Conservation (phyloP, 2,113 vertebrate species). For the Peromyscus leucopus region DNA sequence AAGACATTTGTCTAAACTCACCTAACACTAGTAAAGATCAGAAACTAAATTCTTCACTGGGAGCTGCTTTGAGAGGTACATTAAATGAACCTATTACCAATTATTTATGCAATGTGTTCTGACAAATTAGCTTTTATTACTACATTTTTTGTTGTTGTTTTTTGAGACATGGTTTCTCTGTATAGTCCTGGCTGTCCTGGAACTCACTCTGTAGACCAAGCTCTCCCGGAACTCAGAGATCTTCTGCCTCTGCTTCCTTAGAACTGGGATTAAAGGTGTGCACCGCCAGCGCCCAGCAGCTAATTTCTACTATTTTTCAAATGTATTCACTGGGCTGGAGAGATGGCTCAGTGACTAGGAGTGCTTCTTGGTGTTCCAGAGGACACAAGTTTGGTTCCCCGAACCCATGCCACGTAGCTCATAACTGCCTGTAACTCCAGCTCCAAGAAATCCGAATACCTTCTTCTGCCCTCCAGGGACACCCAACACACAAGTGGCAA, state of each 20-base stretch:
- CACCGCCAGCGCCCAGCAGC: not conserved
- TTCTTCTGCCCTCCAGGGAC: not conserved
- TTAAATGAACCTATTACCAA: constrained; percentile 54
- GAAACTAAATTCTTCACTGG: constrained; percentile 59
- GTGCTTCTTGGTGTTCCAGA: not conserved
- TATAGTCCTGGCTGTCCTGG: not conserved
- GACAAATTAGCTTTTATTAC: constrained; percentile 49
- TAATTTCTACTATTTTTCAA: not conserved
- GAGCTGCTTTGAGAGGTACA: constrained; percentile 33
- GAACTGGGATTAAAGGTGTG: not conserved
- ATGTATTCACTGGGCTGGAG: not conserved
- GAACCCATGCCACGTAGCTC: not conserved
- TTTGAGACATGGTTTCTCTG: not conserved
- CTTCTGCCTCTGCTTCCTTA: not conserved
- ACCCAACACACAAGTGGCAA: not conserved
- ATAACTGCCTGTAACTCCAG: not conserved
- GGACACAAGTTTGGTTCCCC: not conserved
- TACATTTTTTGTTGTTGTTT: not conserved
- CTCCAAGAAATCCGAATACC: not conserved
- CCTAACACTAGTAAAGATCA: constrained; percentile 25
- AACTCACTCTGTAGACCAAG: not conserved
- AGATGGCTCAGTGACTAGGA: not conserved
- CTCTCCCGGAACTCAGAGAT: not conserved
- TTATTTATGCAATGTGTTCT: constrained; percentile 22
- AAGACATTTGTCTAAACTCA: constrained; percentile 60